A percentile compares a stretch with the other conserved stretches of the same genome.
These are phyloP conservation scores for Macrotus californicus DNA, from an alignment of 2,113 vertebrate genomes.

Conservation along the genomic window DNA sequence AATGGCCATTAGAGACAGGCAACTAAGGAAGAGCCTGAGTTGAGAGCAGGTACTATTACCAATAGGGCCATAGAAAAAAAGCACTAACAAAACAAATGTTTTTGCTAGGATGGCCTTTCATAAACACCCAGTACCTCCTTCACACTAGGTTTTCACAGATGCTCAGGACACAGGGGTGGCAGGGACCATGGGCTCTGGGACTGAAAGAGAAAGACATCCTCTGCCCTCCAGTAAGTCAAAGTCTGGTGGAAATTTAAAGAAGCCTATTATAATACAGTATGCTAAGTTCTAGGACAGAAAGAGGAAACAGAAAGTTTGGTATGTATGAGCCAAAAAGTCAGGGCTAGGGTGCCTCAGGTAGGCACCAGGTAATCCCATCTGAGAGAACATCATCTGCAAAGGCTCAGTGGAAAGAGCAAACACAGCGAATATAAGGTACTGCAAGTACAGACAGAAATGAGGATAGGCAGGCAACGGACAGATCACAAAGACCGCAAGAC, in stretches of 20 bases:
- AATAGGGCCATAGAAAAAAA: background rate
- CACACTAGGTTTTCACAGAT: background rate
- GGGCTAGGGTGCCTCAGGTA: background rate
- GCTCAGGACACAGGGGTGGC: background rate
- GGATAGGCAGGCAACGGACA: background rate
- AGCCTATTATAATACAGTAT: too few species aligned
- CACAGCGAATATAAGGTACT: too few species aligned
- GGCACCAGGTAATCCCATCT: too few species aligned
- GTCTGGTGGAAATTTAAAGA: background rate
- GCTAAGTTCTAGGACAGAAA: background rate
- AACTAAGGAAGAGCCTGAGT: too few species aligned
- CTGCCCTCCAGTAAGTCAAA: background rate
- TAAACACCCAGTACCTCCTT: background rate
- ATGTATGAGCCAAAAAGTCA: background rate
- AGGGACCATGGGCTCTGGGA: background rate
- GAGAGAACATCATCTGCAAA: background rate
- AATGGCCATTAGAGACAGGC: background rate
- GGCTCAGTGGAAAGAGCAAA: background rate
- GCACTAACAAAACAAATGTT: background rate
- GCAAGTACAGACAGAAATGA: background rate
- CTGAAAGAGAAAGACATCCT: background rate
- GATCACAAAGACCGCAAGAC: rapidly evolving
- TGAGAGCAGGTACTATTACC: background rate
- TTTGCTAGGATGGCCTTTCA: background rate
- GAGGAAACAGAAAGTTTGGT: too few species aligned